Conservation (phyloP, 2,113 vertebrate genomes). For the Pontoporia blainvillei region DNA sequence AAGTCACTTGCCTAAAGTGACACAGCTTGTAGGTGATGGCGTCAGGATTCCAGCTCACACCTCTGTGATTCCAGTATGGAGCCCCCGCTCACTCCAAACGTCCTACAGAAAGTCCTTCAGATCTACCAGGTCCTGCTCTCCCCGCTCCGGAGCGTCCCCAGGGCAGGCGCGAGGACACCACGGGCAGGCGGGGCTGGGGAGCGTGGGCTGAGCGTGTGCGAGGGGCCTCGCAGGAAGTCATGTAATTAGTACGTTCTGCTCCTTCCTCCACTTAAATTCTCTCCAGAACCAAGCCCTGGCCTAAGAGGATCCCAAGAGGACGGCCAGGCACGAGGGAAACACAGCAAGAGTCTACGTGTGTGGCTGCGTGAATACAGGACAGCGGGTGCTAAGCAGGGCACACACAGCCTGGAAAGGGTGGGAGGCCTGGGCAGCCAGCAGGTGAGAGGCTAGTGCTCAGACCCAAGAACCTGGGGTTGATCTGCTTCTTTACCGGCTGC, state of each 20-base stretch:
- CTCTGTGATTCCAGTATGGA: not conserved
- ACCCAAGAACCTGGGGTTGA: not conserved
- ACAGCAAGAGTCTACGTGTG: accelerated
- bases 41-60: not conserved
- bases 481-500: not conserved
- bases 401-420: not conserved
- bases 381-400: no score
- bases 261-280: not conserved
- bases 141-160: not conserved
- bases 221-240: not conserved
- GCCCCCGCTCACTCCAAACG: not conserved
- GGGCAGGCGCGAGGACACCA: not conserved
- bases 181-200: not conserved
- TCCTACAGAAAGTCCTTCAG: not conserved
- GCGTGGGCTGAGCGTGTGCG: accelerated
- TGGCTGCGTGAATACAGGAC: not conserved
- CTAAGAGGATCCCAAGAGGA: not conserved
- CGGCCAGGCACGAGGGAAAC: not conserved
- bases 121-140: accelerated
- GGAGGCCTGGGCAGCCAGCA: not conserved
- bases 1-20: not conserved
- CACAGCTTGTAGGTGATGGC: not conserved
- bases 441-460: no score
- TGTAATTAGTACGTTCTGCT: not conserved
- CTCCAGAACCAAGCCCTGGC: not conserved